phyloP scores from a whole-genome alignment of 1,140 invertebrate genomes.

The Belonocnema kinseyi region DNA sequence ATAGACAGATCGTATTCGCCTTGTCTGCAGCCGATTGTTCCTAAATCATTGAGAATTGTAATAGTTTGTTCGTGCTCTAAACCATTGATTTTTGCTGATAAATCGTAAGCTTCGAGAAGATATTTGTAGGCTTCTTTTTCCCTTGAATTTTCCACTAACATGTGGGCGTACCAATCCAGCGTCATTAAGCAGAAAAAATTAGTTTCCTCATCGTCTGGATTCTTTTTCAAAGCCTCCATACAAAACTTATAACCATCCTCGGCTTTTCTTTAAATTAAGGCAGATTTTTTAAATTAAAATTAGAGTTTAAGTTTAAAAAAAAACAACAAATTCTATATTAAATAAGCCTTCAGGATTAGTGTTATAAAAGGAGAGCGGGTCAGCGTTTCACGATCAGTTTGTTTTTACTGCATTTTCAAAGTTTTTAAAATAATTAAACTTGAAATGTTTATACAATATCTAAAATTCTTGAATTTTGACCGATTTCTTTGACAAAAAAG shows the following conservation, averaged over 20 bases:
- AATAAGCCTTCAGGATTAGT: too few relatives aligned
- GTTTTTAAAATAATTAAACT: too few relatives aligned
- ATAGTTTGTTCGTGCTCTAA: conserved; percentile 83
- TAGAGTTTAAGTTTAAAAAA: too few relatives aligned
- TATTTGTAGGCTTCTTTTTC: conserved; percentile 80
- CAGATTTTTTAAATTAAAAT: too few relatives aligned
- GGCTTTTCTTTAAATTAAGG: conserved; percentile 76
- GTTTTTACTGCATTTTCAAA: too few relatives aligned
- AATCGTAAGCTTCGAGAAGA: conserved; percentile 83
- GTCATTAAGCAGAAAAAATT: conserved; percentile 81
- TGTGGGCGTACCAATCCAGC: conserved; percentile 89
- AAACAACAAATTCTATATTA: too few relatives aligned
- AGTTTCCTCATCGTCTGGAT: conserved; percentile 76
- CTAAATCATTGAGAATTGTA: conserved; percentile 90
- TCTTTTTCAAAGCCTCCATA: conserved; percentile 80
- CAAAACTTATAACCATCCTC: conserved; percentile 87
- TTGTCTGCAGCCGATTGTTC: conserved; percentile 82
- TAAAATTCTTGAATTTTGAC: too few relatives aligned
- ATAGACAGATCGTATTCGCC: conserved; percentile 83
- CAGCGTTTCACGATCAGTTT: too few relatives aligned
- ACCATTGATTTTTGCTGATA: conserved; percentile 82
- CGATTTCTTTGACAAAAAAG: too few relatives aligned
- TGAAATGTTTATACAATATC: too few relatives aligned
- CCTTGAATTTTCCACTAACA: conserved; percentile 81
- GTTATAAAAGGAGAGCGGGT: too few relatives aligned